Evolutionary conservation across 2,797 vertebrate genomes (phyloP).

Genomic region (Hyperoplus immaculatus): DNA sequence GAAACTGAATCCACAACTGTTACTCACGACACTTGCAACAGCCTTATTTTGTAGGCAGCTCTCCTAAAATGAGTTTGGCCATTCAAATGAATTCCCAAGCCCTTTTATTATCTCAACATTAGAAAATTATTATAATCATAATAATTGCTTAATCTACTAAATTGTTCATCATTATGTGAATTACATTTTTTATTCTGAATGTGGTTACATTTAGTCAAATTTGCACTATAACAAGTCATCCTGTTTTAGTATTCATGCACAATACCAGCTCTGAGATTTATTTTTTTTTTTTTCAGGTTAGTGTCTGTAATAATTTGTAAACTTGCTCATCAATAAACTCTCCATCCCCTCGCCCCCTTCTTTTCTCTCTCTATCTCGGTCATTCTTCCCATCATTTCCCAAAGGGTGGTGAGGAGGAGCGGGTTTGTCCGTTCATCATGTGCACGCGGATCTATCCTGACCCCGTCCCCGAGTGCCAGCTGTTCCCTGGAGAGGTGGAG

Average conservation of each 20-base stretch:
- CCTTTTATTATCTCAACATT: neutral
- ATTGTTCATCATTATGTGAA: neutral
- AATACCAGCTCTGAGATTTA: neutral
- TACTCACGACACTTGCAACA: no score
- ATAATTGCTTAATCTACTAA: neutral
- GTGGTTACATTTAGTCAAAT: neutral
- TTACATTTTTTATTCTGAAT: neutral
- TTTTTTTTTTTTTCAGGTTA: neutral
- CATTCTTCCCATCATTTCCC: neutral
- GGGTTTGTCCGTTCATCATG: conserved; percentile 85
- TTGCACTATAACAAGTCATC: neutral
- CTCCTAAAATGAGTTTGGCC: neutral
- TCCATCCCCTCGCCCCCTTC: neutral
- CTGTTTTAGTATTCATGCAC: neutral
- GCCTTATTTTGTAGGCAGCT: neutral
- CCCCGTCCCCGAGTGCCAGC: conserved; percentile 80
- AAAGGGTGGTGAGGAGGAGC: conserved; percentile 85
- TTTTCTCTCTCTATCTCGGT: neutral
- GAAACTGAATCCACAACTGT: neutral
- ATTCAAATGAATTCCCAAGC: neutral
- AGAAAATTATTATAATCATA: neutral
- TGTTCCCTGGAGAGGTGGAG: conserved; percentile 86
- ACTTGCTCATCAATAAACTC: neutral
- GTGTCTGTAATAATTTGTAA: neutral
- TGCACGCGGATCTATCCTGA: conserved; percentile 79